A percentile compares a stretch with the other conserved stretches of the same genome.
Evolutionary conservation across 2,888 invertebrate genomes (phyloP).

Genomic region (Lamproptera curius): DNA sequence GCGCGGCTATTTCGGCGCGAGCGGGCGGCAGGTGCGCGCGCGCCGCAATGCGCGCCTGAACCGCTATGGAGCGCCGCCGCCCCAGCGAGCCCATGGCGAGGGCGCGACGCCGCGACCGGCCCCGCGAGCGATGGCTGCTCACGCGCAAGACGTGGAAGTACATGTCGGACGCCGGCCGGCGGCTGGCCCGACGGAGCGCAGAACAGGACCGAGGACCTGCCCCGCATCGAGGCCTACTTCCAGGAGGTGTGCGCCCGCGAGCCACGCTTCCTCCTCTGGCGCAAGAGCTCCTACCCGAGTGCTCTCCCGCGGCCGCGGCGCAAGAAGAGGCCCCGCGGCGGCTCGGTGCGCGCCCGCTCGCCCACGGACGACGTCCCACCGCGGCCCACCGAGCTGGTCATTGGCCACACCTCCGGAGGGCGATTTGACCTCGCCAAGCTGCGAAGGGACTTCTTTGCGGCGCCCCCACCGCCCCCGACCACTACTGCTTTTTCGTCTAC

Average conservation of each 20-base stretch:
- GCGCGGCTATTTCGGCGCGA: slow-evolving; percentile 49
- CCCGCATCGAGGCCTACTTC: slow-evolving; percentile 90
- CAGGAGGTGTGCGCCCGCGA: slow-evolving; percentile 89
- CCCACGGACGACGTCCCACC: slow-evolving; percentile 81
- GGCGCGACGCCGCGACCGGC: slow-evolving; percentile 77
- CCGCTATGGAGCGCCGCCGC: slow-evolving; percentile 38
- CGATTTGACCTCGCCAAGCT: slow-evolving; percentile 83
- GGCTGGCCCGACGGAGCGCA: slow-evolving; percentile 89
- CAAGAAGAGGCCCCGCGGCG: slow-evolving; percentile 79
- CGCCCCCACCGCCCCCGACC: slow-evolving; percentile 50
- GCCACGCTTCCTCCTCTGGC: slow-evolving; percentile 88
- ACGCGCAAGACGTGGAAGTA: slow-evolving; percentile 94
- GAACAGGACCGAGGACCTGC: slow-evolving; percentile 86
- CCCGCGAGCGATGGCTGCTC: slow-evolving; percentile 90
- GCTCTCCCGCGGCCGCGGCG: slow-evolving; percentile 79
- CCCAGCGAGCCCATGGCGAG: slow-evolving; percentile 57
- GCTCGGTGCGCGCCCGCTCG: slow-evolving; percentile 82
- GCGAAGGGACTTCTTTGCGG: slow-evolving; percentile 81
- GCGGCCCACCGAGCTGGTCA: slow-evolving; percentile 67
- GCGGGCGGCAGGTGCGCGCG: slow-evolving; percentile 58
- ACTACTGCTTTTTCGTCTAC: slow-evolving; percentile 47
- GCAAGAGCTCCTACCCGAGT: slow-evolving; percentile 90
- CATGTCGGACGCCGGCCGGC: slow-evolving; percentile 94
- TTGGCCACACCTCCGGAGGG: slow-evolving; percentile 77
- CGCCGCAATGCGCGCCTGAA: slow-evolving; percentile 40